Evolutionary conservation across 2,797 vertebrate species (phyloP), one percentile per base, ranked within the genome.

Genomic region (Anguilla anguilla): DNA sequence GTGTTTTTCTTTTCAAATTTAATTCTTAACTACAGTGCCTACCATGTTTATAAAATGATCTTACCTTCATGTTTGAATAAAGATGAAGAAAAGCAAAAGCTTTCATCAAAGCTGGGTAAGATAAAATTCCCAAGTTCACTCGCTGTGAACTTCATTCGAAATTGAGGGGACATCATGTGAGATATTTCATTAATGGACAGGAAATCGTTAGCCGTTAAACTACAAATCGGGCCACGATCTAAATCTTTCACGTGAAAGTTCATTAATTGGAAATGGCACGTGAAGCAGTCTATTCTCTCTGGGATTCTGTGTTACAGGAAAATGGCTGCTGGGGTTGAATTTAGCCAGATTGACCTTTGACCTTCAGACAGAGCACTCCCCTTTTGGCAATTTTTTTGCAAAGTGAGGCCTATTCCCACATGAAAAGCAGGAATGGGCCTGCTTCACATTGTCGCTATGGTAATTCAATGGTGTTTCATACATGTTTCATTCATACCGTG

Each of bases 171-270:
- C 46, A 25, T 4, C 64, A 28, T 31, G 39, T 1, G 31, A 84
- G 51, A 77, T 74, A 49, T 77, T 77, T 72, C 51, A 10, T 3
- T 87, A 85, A 87, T 46, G 59, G 74, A 88, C 87, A 64, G 77
- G 61, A 88, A 88, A 86, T 88, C 88, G 83, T 86, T 86, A 88
- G 84, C 85, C n/a, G 77, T 67, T 86, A 82, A 86, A 79, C 84
- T 81, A 11, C 46, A 53, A 81, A 88, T 88, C 85, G 59, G 59
- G 43, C 84, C 43, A 19, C 74, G 67, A 86, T 86, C 88, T 84
- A 79, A 83, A 86, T 83, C 84, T 83, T 86, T 86, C 77, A 67
- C 67, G 77, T 88, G 22, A 35, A 67, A 85, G 74, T 85, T 86
- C 81, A 82, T 86, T 86, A 69, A 88, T 88, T 88, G 81, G 74